Percentiles rank a stretch among this genome's conserved stretches.
These are phyloP conservation scores for Periphyllus acericola DNA, from an alignment of 2,888 invertebrate genomes.

Conservation along the genomic window DNA sequence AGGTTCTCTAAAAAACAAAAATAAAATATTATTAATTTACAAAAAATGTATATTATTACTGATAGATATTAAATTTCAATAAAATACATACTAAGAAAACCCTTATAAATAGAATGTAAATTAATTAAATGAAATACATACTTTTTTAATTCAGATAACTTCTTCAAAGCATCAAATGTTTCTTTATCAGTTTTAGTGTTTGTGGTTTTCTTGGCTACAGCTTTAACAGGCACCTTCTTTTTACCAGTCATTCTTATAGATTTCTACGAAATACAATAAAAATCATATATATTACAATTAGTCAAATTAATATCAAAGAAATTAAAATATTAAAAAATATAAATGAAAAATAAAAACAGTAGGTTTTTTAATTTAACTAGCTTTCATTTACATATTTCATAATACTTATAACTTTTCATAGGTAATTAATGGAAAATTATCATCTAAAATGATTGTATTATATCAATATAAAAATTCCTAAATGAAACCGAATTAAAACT, in stretches of 20 bases:
- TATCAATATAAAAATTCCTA: too few species aligned
- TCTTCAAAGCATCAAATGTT: neutral
- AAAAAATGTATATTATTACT: neutral
- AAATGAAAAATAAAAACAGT: too few species aligned
- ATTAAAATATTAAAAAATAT: too few species aligned
- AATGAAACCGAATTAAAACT: too few species aligned
- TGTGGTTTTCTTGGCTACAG: conserved; percentile 7
- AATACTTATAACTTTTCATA: too few species aligned
- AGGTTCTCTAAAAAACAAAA: conserved; percentile 15
- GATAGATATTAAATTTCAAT: neutral
- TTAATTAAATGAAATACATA: neutral
- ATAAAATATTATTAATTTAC: neutral
- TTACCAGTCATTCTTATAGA: conserved; percentile 46
- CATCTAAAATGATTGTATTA: too few species aligned
- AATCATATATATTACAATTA: neutral
- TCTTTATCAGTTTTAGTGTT: neutral
- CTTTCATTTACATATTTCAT: too few species aligned
- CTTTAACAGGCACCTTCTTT: conserved; percentile 34
- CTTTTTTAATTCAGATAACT: conserved; percentile 9
- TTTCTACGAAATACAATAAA: neutral
- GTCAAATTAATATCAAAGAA: too few species aligned
- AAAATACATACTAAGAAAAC: neutral
- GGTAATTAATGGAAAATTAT: too few species aligned
- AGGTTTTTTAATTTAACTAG: too few species aligned
- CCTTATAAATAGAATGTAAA: neutral